Evolutionary conservation across 2,797 vertebrate genomes (phyloP).

Genomic region (Falco peregrinus): DNA sequence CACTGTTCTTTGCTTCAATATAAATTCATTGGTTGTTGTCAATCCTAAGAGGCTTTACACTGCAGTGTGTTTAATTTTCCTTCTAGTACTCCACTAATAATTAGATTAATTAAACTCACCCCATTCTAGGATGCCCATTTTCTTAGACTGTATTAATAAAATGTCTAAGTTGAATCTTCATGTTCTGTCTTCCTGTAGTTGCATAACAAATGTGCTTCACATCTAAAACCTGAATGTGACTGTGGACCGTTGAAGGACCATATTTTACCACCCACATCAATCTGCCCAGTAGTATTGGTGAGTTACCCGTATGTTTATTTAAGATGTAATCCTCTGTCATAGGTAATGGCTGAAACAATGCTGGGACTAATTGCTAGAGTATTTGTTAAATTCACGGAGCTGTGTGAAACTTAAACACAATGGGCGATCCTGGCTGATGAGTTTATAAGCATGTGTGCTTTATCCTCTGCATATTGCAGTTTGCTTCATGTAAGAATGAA

Average conservation of each 20-base stretch:
- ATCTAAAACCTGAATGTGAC: constrained; percentile 94
- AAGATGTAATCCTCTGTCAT: neutral
- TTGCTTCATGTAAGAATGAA: constrained; percentile 40
- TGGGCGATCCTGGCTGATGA: neutral
- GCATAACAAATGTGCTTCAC: constrained; percentile 96
- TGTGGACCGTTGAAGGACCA: constrained; percentile 92
- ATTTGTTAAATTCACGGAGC: neutral
- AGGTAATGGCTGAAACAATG: neutral
- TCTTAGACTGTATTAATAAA: neutral
- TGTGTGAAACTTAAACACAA: neutral
- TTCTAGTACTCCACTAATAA: neutral
- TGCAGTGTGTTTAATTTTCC: neutral
- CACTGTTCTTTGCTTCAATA: neutral
- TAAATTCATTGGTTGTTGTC: neutral
- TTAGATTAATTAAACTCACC: neutral
- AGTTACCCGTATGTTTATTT: constrained; percentile 65
- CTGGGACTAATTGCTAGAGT: neutral
- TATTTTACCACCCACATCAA: constrained; percentile 90
- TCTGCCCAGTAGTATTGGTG: constrained; percentile 92
- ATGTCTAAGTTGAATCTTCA: neutral
- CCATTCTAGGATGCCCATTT: neutral
- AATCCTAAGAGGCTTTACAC: neutral
- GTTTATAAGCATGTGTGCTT: neutral
- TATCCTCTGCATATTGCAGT: neutral
- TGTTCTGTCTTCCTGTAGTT: constrained; percentile 76